Base-by-base conservation (phyloP, 2,797 vertebrate genomes). In the Monodelphis domestica region DNA sequence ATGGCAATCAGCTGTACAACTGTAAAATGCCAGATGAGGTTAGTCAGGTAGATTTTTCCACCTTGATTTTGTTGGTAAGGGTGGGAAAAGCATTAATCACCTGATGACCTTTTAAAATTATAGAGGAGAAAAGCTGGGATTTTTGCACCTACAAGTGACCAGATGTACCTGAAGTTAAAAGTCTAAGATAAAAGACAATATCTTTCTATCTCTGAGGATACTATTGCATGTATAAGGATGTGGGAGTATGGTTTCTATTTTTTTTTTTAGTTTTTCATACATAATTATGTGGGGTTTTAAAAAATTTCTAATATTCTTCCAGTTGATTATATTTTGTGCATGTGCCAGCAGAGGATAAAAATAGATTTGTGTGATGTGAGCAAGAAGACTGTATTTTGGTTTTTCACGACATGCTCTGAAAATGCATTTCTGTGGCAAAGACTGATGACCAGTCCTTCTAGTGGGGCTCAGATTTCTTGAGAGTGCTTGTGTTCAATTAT, bases 1-100 rank as follows among this genome's bases (percentile, higher is more conserved):
- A 24, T 63, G 57, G 15, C 89, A 12, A 53, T 33, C 95, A 93
- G 87, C 92, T 95, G 92, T 91, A 10, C 0, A 90, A n/a, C 50
- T 0, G 4, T 2, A 1, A 5, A 24, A 38, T 53, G 50, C 63
- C 38, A 0, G 84, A 10, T 52, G 3, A 6, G 52, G 3, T 0
- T 30, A 1, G 4, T 30, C 17, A 0, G 54, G 84, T 33, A 56
- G 93, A 1, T 52, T 15, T 88, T 57, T 52, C 90, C 30, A 2
- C 28, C 50, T 52, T 53, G 89, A 56, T 15, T 33, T 30, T 17
- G 12, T 1, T 17, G 89, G 53, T 14, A 5, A 50, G 10, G 5
- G 4, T 7, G 24, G 52, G 90, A 33, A 63, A 45, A 38, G 2
- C 45, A n/a, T 26, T 38, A 7, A 3, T n/a, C 2, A 24, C 21